Percentiles rank a stretch among this genome's conserved stretches.
phyloP scores from a whole-genome alignment of 2,888 invertebrate species.

The Leucania comma region DNA sequence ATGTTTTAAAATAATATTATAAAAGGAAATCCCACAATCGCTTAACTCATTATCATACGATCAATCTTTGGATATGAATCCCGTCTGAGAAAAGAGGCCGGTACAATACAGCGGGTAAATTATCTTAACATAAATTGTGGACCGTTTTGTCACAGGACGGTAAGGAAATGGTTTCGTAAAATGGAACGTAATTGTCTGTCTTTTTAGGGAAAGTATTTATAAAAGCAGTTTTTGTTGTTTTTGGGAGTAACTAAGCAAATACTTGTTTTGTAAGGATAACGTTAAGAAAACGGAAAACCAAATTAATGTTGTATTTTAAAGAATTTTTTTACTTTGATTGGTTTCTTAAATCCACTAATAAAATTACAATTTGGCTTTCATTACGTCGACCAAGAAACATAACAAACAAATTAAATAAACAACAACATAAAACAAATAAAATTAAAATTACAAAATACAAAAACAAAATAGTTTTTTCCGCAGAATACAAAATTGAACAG shows the following conservation, averaged over 20 bases:
- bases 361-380: no score
- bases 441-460: no score
- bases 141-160: slow-evolving; percentile 49
- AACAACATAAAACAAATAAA: no score
- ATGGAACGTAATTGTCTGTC: slow-evolving; percentile 42
- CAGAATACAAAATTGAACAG: no score
- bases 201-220: slow-evolving; percentile 40
- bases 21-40: slow-evolving; percentile 4
- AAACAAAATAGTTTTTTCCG: no score
- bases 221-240: slow-evolving; percentile 26
- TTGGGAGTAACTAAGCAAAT: slow-evolving; percentile 18
- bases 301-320: neutral
- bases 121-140: slow-evolving; percentile 58
- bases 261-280: slow-evolving; percentile 3
- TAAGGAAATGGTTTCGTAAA: slow-evolving; percentile 53
- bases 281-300: neutral
- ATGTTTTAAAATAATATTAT: neutral
- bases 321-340: no score
- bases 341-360: neutral
- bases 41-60: slow-evolving; percentile 34
- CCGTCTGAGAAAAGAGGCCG: slow-evolving; percentile 35
- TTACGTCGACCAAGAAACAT: no score
- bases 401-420: no score
- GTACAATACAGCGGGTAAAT: slow-evolving; percentile 43
- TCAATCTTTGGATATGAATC: slow-evolving; percentile 37